Evolutionary conservation across 2,888 invertebrate species (phyloP).

Genomic region (Chironomus tentans): DNA sequence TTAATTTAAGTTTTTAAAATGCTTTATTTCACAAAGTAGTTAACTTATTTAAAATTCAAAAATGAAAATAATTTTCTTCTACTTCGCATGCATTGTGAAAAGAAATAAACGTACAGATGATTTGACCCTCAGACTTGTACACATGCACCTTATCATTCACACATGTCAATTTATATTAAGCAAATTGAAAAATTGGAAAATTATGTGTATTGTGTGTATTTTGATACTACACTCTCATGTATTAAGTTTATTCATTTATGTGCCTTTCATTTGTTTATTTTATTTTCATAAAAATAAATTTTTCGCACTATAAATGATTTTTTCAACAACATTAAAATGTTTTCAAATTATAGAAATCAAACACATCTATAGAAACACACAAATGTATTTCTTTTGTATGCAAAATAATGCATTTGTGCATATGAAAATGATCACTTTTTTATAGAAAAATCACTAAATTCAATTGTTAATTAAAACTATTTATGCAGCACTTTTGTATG

Average conservation of each 20-base stretch:
- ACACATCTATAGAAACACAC: background rate
- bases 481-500: too few species aligned
- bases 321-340: too few species aligned
- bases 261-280: background rate
- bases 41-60: background rate
- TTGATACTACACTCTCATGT: too few species aligned
- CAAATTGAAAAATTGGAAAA: constrained; percentile 16
- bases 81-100: background rate
- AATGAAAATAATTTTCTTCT: background rate
- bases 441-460: background rate
- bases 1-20: background rate
- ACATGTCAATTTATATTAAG: constrained; percentile 9
- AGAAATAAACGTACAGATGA: background rate
- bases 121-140: background rate
- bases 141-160: constrained; percentile 7
- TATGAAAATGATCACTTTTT: background rate
- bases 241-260: background rate
- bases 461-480: background rate
- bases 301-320: too few species aligned
- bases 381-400: background rate
- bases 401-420: background rate
- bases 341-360: too few species aligned
- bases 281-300: too few species aligned
- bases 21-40: background rate
- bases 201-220: background rate